These are phyloP conservation scores for Dipodomys ordii DNA, from an alignment of 2,113 vertebrate genomes.

Conservation along the genomic window DNA sequence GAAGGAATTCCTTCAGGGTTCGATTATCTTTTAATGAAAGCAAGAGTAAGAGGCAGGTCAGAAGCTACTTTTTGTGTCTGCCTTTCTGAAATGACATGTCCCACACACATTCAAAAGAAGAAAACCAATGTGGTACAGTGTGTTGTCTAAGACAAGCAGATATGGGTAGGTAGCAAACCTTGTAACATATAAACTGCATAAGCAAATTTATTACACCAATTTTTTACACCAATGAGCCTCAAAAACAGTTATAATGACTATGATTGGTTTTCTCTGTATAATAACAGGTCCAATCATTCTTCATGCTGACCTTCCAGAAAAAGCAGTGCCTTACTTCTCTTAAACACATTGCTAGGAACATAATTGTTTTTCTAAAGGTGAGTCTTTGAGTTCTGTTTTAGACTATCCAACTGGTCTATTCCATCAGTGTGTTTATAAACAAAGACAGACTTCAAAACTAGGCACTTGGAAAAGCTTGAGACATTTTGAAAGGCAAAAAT, in stretches of 20 bases:
- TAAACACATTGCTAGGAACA: neutral
- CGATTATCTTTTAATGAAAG: neutral
- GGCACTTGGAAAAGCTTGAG: neutral
- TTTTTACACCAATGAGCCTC: neutral
- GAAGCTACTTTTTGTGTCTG: neutral
- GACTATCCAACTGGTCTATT: slow-evolving; percentile 33
- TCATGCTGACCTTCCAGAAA: neutral
- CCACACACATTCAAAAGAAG: neutral
- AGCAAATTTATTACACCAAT: neutral
- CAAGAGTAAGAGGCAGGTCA: too few relatives aligned
- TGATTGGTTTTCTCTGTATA: neutral
- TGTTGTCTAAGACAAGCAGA: neutral
- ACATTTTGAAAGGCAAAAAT: neutral
- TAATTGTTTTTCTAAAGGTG: slow-evolving; percentile 13
- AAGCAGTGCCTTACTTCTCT: neutral
- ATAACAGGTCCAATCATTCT: neutral
- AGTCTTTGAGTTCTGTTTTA: slow-evolving; percentile 34
- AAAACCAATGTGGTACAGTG: neutral
- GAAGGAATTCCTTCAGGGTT: neutral
- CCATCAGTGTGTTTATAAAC: neutral
- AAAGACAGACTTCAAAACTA: slow-evolving; percentile 53
- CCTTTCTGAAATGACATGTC: slow-evolving; percentile 24
- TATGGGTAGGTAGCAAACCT: neutral
- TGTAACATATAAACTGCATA: neutral
- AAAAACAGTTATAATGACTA: neutral